These are phyloP conservation scores for Deladenus siricidicola DNA, from an alignment of 2,888 invertebrate genomes.

Conservation along the genomic window DNA sequence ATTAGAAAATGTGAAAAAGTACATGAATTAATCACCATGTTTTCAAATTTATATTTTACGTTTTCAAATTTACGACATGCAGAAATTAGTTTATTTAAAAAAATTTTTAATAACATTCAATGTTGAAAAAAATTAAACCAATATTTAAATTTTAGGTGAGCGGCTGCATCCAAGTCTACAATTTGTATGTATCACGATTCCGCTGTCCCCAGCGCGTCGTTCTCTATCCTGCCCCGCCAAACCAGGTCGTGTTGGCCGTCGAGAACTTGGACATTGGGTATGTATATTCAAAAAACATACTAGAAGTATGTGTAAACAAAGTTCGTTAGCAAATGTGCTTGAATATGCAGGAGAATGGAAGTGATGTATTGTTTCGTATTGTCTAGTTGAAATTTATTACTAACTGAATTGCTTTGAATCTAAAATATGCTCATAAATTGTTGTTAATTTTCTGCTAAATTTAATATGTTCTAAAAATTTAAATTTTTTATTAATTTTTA, in stretches of 20 bases:
- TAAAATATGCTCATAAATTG: too few relatives aligned
- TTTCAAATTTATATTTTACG: constrained; percentile 5
- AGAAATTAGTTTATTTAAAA: too few relatives aligned
- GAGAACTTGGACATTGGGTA: constrained; percentile 49
- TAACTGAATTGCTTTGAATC: too few relatives aligned
- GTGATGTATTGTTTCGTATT: too few relatives aligned
- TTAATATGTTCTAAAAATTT: background rate
- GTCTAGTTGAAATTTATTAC: too few relatives aligned
- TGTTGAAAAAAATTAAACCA: background rate
- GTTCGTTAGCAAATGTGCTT: too few relatives aligned
- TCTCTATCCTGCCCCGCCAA: constrained; percentile 47
- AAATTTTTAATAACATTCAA: background rate
- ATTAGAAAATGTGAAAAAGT: background rate
- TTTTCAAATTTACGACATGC: background rate
- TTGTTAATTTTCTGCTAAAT: too few relatives aligned
- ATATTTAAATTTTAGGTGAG: constrained; percentile 29
- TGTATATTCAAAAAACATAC: too few relatives aligned
- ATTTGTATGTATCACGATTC: constrained; percentile 47
- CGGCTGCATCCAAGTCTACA: constrained; percentile 49
- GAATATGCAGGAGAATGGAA: too few relatives aligned
- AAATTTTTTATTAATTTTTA: background rate
- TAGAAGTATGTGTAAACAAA: too few relatives aligned
- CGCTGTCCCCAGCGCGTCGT: constrained; percentile 46
- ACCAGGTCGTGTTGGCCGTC: constrained; percentile 42
- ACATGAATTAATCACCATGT: constrained; percentile 5